phyloP scores from a whole-genome alignment of 2,888 invertebrate species.

The Chrysolina americana region DNA sequence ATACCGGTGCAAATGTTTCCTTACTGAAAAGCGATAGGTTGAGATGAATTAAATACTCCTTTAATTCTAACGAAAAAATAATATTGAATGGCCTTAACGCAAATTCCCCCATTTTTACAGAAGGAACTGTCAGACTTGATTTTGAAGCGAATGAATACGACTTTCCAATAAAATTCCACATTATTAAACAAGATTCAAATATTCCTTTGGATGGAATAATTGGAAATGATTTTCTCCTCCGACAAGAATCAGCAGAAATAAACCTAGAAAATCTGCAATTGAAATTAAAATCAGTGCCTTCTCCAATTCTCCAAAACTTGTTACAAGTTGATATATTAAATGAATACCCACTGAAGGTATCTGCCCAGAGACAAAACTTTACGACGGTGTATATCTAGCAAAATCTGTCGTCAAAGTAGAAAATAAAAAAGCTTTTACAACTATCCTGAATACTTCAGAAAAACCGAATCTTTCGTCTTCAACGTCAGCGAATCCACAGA shows the following conservation, averaged over 20 bases:
- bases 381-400: neutral
- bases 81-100: no score
- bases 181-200: no score
- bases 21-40: neutral
- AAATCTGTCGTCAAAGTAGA: slow-evolving; percentile 8
- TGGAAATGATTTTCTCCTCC: no score
- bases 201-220: no score
- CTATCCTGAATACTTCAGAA: slow-evolving; percentile 11
- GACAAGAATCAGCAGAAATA: no score
- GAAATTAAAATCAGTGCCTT: no score
- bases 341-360: neutral
- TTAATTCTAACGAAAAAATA: no score
- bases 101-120: neutral
- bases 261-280: no score
- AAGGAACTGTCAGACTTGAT: neutral
- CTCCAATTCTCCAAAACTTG: no score
- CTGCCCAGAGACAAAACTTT: slow-evolving; percentile 11
- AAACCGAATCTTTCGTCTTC: neutral
- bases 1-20: neutral
- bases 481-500: neutral
- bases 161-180: no score
- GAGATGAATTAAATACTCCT: neutral
- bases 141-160: no score
- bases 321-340: slow-evolving; percentile 11
- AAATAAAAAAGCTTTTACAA: slow-evolving; percentile 7